Conservation (phyloP, 2,113 vertebrate genomes). For the Elephas maximus region DNA sequence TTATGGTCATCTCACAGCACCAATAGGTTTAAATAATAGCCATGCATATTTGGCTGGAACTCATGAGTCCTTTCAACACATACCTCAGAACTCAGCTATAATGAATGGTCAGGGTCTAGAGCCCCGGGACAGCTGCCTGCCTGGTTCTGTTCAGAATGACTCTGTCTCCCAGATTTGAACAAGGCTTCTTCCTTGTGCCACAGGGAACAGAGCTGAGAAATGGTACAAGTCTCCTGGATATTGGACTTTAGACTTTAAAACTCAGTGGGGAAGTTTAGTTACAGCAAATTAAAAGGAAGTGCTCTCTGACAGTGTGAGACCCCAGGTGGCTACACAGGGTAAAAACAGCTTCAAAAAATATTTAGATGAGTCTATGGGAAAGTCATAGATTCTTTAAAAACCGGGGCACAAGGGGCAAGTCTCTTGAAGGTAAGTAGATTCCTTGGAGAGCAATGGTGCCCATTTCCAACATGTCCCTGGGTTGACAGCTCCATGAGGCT, state of each 20-base stretch:
- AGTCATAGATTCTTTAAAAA: neutral
- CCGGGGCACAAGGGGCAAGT: neutral
- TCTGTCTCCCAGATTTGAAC: neutral
- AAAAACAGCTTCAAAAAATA: conserved; percentile 60
- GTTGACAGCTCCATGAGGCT: neutral
- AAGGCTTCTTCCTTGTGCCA: conserved; percentile 16
- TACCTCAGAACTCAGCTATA: neutral
- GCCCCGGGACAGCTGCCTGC: neutral
- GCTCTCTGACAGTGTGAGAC: conserved; percentile 27
- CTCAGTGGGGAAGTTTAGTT: neutral
- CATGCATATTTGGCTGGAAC: neutral
- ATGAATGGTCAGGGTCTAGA: neutral
- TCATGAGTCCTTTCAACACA: neutral
- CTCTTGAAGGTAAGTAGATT: neutral
- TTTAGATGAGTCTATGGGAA: neutral
- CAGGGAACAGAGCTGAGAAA: neutral
- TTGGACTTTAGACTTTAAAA: neutral
- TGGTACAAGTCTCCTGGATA: neutral
- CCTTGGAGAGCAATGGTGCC: neutral
- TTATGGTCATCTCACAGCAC: neutral
- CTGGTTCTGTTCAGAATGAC: neutral
- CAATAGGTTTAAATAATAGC: neutral
- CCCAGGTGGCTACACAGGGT: conserved; percentile 37
- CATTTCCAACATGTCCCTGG: neutral
- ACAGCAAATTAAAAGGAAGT: conserved; percentile 26